Base-by-base conservation (phyloP, 2,888 invertebrate genomes). In the Operophtera brumata region DNA sequence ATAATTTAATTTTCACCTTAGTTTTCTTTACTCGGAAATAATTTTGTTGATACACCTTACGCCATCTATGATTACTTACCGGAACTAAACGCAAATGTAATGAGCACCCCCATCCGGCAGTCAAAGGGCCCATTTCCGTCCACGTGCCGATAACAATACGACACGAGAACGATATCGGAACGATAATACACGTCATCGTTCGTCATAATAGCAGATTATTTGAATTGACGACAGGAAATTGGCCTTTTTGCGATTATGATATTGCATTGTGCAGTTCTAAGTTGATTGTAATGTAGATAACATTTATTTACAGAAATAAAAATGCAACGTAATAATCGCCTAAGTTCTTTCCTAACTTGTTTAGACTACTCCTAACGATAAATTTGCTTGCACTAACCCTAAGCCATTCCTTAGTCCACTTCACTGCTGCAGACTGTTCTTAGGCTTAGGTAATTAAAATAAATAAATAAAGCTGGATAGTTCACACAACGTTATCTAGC, bases 151-250 rank as follows among this genome's bases (percentile, higher is more conserved):
- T 59, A 70, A 82, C 82, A 83, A 85, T 80, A 59, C 71, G 76
- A 78, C 65, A 76, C 67, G 64, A 67, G 57, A 62, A 65, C 73
- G 79, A 80, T 75, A 79, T 73, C 64, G 71, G 61, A 61, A 65
- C 72, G 71, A 82, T 75, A 74, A 80, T 72, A 68, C 66, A 67
- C 59, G 78, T 80, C 82, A 82, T 81, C 71, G 68, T 67, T 75
- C 78, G 78, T 86, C 84, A 84, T 85, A 85, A 82, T 81, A 75
- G 64, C 66, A 73, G 74, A 84, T 80, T 84, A 84, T 84, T 82
- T 78, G 77, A 77, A 77, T 66, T 65, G 70, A 64, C 59, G 65
- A 67, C 81, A 79, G 88, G 88, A 87, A 88, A 87, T 88, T 86
- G 86, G 76, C 80, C 78, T 78, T 80, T 81, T 73, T 62, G 53